Evolutionary conservation across 2,797 vertebrate genomes (phyloP).

Genomic region (Neosilurus hyrtlii): DNA sequence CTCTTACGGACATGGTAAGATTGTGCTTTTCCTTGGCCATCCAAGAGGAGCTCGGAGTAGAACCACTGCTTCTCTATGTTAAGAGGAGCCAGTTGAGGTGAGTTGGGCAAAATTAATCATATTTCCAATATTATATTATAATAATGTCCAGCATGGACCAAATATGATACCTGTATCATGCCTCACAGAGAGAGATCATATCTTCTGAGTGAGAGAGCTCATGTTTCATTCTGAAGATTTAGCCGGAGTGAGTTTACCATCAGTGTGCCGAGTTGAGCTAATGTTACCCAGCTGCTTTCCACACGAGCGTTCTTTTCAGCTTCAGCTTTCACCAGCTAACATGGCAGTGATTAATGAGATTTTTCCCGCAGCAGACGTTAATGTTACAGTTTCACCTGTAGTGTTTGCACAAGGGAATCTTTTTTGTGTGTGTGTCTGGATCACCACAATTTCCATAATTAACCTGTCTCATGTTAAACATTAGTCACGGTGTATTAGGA

Average conservation of each 20-base stretch:
- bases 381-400: slow-evolving; percentile 43
- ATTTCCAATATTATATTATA: neutral
- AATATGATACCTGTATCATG: neutral
- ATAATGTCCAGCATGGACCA: neutral
- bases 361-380: slow-evolving; percentile 22
- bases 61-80: too few relatives aligned
- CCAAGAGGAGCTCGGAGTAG: too few relatives aligned
- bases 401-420: slow-evolving; percentile 10
- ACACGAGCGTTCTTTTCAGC: neutral
- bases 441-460: slow-evolving; percentile 42
- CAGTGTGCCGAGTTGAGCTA: neutral
- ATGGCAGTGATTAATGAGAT: slow-evolving; percentile 33
- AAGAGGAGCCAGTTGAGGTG: too few relatives aligned
- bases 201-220: neutral
- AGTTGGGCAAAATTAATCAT: neutral
- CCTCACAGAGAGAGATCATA: neutral
- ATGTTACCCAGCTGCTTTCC: slow-evolving; percentile 3
- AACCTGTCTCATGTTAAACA: slow-evolving; percentile 43
- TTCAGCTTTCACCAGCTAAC: slow-evolving; percentile 15
- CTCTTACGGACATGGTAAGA: too few relatives aligned
- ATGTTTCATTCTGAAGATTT: neutral
- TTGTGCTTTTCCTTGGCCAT: too few relatives aligned
- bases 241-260: neutral
- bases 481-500: slow-evolving; percentile 23
- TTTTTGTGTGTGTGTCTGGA: slow-evolving; percentile 26